Base-by-base conservation (phyloP, 64 coral and sea anemone species). In the Platygyra sinensis region DNA sequence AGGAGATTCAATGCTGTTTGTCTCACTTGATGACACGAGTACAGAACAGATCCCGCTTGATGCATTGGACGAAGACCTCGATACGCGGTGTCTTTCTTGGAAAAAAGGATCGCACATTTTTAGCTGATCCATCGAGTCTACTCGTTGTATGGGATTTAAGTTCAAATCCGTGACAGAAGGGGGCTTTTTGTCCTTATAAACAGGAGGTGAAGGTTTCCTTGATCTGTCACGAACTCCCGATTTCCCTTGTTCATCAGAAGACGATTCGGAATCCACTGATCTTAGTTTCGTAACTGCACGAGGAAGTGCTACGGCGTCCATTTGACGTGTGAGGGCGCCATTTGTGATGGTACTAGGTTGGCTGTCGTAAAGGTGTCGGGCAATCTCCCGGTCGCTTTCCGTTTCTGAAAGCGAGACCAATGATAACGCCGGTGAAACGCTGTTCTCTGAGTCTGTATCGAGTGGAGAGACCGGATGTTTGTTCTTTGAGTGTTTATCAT, bases 51-150 rank as follows among this genome's bases (percentile, higher is more conserved):
- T 69, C 10, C 95, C 95, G 15, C 95, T 97, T 46, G 95, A 97
- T 8, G 95, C 95, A 14, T 94, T 97, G 13, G 95, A 97, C 2
- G 95, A 92, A 11, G 95, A 89, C 5, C 95, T 82, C 19, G 91
- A 90, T 64, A 94, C 91, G 22, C 72, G 86, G 19, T 65, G 79
- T 0, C 74, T 46, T n/a, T 79, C 20, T 32, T 85, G 82, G n/a
- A 90, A 97, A 63, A 86, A 97, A 50, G 95, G 95, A 94, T 97
- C 95, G 54, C 95, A 97, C 3, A 71, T 39, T 91, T 97, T 97
- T 4, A 97, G 83, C 60, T 94, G 91, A 60, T 97, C 95, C 20
- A 93, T 65, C 5, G 95, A 94, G 71, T 97, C 91, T 9, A 78
- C 25, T 33, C 72, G 78, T 32, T 86, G 80, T 17, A 76, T 77